phyloP scores from a whole-genome alignment of 2,888 invertebrate genomes.

The Oasisia sp. region DNA sequence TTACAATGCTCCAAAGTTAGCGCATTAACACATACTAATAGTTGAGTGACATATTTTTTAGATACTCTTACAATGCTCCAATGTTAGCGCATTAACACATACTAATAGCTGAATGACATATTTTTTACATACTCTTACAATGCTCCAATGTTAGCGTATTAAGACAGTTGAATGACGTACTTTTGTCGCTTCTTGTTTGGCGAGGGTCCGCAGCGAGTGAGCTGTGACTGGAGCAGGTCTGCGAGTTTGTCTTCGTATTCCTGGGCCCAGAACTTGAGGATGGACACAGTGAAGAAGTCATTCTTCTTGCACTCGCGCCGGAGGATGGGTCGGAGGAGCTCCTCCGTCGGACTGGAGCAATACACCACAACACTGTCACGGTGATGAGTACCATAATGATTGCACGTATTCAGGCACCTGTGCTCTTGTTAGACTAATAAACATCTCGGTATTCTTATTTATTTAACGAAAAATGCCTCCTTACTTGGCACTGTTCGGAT shows the following conservation, averaged over 20 bases:
- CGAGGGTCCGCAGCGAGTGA: conserved; percentile 75
- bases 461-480: no score
- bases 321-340: conserved; percentile 85
- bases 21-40: no score
- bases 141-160: background rate
- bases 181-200: conserved; percentile 85
- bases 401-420: no score
- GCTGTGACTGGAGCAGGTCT: conserved; percentile 66
- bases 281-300: conserved; percentile 90
- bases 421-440: no score
- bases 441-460: no score
- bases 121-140: no score
- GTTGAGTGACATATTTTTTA: no score
- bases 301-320: conserved; percentile 69
- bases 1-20: no score
- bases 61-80: no score
- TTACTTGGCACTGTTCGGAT: no score
- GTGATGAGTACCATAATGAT: background rate
- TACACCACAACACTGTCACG: background rate
- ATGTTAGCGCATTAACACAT: no score
- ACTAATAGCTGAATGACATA: no score
- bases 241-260: conserved; percentile 86
- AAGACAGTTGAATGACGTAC: conserved; percentile 40
- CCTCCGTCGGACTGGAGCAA: conserved; percentile 78
- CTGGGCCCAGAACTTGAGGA: conserved; percentile 93